These are phyloP conservation scores for Poeciliopsis paucimaculata DNA, from an alignment of 2,797 vertebrate genomes.

Conservation along the genomic window DNA sequence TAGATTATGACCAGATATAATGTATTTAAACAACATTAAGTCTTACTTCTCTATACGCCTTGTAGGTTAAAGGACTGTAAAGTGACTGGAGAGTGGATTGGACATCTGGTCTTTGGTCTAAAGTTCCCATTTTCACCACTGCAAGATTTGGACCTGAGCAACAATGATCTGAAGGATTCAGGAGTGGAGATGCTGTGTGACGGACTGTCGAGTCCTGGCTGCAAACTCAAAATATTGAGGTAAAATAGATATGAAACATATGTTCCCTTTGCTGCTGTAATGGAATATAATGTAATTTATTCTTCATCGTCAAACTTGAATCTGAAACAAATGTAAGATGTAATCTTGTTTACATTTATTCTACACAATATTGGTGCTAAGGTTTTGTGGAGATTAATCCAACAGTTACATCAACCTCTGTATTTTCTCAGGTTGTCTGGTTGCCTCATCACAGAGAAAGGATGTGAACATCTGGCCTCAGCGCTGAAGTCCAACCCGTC, in stretches of 20 bases:
- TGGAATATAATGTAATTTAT: not conserved
- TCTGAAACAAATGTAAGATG: not conserved
- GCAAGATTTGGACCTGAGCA: conserved; percentile 53
- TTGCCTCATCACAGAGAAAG: conserved; percentile 35
- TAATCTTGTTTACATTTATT: not conserved
- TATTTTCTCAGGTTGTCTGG: conserved; percentile 54
- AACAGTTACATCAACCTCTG: not conserved
- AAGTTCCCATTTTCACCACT: conserved; percentile 28
- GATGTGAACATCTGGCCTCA: conserved; percentile 18
- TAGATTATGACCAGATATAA: not conserved
- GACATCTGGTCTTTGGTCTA: conserved; percentile 34
- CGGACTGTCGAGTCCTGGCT: conserved; percentile 35
- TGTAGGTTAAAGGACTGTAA: conserved; percentile 52
- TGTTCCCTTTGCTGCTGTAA: not conserved
- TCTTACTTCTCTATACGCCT: not conserved
- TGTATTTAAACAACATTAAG: not conserved
- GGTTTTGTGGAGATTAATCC: not conserved
- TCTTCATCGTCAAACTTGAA: not conserved
- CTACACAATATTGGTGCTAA: too few relatives aligned
- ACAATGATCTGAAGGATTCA: conserved; percentile 53
- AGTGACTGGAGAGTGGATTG: conserved; percentile 34
- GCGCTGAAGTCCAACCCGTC: conserved; percentile 43
- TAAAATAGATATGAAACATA: not conserved
- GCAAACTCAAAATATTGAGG: conserved; percentile 46
- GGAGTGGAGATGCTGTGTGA: conserved; percentile 37